phyloP scores from a whole-genome alignment of 1,140 invertebrate species.

The Triops cancriformis region DNA sequence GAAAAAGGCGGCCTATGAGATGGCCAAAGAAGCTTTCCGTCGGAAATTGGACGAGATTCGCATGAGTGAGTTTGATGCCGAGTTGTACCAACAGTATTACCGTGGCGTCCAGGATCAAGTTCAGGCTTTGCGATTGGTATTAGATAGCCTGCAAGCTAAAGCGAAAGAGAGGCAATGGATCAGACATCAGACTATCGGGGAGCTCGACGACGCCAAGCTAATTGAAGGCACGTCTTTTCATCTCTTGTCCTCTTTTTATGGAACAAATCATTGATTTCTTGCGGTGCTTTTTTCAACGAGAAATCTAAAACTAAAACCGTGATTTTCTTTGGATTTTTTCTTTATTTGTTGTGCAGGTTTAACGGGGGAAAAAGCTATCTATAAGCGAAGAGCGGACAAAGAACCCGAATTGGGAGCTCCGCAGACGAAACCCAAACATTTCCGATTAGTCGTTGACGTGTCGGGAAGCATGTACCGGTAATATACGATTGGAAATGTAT shows the following conservation, averaged over 20 bases:
- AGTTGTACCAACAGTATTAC: constrained; percentile 73
- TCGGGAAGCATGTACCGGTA: constrained; percentile 93
- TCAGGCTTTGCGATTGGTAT: constrained; percentile 49
- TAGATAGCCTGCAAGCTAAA: constrained; percentile 72
- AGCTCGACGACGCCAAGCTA: constrained; percentile 89
- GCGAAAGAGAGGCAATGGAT: constrained; percentile 89
- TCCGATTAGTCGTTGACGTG: constrained; percentile 84
- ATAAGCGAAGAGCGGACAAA: constrained; percentile 67
- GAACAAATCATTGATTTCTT: not conserved
- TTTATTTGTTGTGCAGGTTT: constrained; percentile 46
- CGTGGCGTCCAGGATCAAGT: constrained; percentile 63
- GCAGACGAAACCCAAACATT: constrained; percentile 75
- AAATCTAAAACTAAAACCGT: not conserved
- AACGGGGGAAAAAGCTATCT: constrained; percentile 86
- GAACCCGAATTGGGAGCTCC: constrained; percentile 75
- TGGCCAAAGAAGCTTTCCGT: constrained; percentile 82
- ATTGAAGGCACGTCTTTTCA: constrained; percentile 63
- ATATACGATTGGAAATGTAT: no score
- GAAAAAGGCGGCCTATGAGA: constrained; percentile 77
- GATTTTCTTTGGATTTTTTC: no score
- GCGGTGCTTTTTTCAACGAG: not conserved
- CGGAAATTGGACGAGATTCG: constrained; percentile 82
- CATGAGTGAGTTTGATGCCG: constrained; percentile 90
- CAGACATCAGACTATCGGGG: constrained; percentile 83
- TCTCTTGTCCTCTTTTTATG: constrained; percentile 32